phyloP scores from a whole-genome alignment of 2,113 vertebrate genomes.

The Podilymbus podiceps region DNA sequence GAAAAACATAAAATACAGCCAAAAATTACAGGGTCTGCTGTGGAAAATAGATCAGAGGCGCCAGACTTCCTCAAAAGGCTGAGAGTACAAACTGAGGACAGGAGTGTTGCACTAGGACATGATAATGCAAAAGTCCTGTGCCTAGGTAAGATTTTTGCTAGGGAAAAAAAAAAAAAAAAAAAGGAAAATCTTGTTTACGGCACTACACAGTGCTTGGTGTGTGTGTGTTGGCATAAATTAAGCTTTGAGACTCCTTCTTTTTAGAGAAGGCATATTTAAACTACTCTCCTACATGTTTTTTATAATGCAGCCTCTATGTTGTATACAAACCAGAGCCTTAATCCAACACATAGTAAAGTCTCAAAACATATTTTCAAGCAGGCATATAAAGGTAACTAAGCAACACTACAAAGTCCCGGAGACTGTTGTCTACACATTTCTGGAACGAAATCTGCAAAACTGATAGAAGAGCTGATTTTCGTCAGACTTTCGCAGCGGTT shows the following conservation, averaged over 20 bases:
- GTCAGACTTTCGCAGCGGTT: background rate
- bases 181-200: conserved; percentile 6
- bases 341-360: conserved; percentile 75
- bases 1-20: conserved; percentile 83
- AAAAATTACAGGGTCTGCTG: conserved; percentile 79
- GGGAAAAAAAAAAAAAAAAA: background rate
- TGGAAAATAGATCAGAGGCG: conserved; percentile 70
- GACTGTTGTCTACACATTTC: conserved; percentile 51
- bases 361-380: conserved; percentile 69
- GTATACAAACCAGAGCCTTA: conserved; percentile 75
- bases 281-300: conserved; percentile 59
- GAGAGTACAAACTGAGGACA: conserved; percentile 55
- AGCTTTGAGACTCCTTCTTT: conserved; percentile 50
- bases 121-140: conserved; percentile 41
- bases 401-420: conserved; percentile 54
- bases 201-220: conserved; percentile 10
- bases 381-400: conserved; percentile 69
- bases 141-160: conserved; percentile 11
- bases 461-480: background rate
- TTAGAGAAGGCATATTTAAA: conserved; percentile 58
- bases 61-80: conserved; percentile 73
- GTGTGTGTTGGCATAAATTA: conserved; percentile 4
- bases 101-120: conserved; percentile 32
- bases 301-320: conserved; percentile 60
- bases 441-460: conserved; percentile 51